Evolutionary conservation across 2,113 vertebrate genomes (phyloP), one percentile per base, ranked within the genome.

Genomic region (Daubentonia madagascariensis): DNA sequence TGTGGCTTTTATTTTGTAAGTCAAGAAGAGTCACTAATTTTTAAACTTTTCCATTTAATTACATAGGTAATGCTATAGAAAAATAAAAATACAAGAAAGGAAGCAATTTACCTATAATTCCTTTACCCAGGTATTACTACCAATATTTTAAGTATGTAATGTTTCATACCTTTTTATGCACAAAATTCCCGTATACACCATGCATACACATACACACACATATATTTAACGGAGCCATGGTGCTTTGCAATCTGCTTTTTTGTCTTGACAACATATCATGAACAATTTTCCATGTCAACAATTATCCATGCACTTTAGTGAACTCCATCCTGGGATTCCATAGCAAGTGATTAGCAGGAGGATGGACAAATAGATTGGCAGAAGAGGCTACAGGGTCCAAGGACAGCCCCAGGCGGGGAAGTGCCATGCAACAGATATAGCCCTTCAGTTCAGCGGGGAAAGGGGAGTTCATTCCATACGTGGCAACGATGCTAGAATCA

Each of bases 381-480:
- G 57, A 25, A 9, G 43, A 20, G 57, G 35, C 12, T 25, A 13
- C 12, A 18, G 20, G 13, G 4, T 7, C 68, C 10, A 2, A 6
- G 65, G n/a, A 0, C 0, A 54, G 81, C 23, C 18, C 28, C n/a
- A 2, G 78, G 35, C 1, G 10, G 43, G 12, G 25, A 57, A 57
- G 23, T 2, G 5, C 0, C 5, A 16, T 5, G 6, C 9, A 10
- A 3, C 7, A 50, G 14, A 28, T 17, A 35, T 3, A 37, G 80
- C 20, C 1, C 17, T 10, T 18, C 45, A 11, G 1, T 3, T 37
- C n/a, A 1, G 8, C 0, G 22, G 48, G 22, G 8, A 85, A 9
- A 12, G 2, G 57, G 20, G 17, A 43, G 25, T 6, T 9, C 32
- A 14, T 28, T 32, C 32, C 12, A 37, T n/a, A 23, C 40, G 18